Percentiles rank a stretch among this genome's conserved stretches.
Evolutionary conservation across 1,140 invertebrate species (phyloP).

Genomic region (Drosophila asahinai): DNA sequence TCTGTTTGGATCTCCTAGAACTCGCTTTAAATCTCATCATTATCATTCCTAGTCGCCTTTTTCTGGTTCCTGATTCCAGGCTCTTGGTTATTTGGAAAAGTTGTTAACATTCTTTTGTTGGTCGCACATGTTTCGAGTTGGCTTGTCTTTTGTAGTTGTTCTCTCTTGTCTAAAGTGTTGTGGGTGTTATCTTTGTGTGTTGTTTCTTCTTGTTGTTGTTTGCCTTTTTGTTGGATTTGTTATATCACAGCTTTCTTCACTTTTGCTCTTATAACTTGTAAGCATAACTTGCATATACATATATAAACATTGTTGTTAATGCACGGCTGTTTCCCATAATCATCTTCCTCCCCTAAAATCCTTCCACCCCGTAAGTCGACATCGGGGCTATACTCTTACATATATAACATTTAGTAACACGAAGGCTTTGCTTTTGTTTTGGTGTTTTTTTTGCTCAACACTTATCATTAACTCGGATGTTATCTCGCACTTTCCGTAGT

Average conservation of each 20-base stretch:
- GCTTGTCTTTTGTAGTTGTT: conserved; percentile 54
- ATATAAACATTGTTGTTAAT: conserved; percentile 62
- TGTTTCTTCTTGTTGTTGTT: conserved; percentile 45
- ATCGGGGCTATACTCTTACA: conserved; percentile 26
- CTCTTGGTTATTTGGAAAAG: conserved; percentile 42
- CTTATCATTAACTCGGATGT: conserved; percentile 47
- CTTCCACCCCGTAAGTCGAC: conserved; percentile 5
- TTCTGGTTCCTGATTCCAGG: conserved; percentile 14
- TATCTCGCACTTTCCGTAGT: conserved; percentile 8
- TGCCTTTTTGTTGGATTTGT: conserved; percentile 49
- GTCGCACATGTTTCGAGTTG: conserved; percentile 80
- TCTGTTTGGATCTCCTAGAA: conserved; percentile 19
- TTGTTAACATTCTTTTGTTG: conserved; percentile 70
- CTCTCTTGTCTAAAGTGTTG: conserved; percentile 30
- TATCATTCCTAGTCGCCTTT: conserved; percentile 10
- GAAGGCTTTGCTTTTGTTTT: conserved; percentile 33
- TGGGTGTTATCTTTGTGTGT: conserved; percentile 50
- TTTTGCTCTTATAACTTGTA: conserved; percentile 73
- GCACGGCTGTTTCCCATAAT: conserved; percentile 41
- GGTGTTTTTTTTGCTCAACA: conserved; percentile 41
- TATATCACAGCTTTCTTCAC: conserved; percentile 79
- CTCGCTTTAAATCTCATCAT: conserved; percentile 13
- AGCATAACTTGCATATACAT: conserved; percentile 81
- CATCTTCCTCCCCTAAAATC: background rate
- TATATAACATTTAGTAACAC: conserved; percentile 53